A percentile compares a stretch with the other conserved stretches of the same genome.
These are phyloP conservation scores for Salmo trutta DNA, from an alignment of 2,797 vertebrate species.

Conservation along the genomic window DNA sequence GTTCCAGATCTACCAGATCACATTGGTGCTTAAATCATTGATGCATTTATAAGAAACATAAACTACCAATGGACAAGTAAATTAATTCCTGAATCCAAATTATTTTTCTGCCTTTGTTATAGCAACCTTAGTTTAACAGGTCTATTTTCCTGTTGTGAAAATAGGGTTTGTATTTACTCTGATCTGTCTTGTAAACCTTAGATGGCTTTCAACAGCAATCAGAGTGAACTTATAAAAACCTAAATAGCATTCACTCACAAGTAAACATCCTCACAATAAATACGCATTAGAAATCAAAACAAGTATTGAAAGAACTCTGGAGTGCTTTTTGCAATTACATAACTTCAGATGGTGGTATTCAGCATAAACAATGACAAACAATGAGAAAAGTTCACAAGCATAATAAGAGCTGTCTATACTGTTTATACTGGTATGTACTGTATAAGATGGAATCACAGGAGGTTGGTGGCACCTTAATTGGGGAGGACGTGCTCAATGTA, in stretches of 20 bases:
- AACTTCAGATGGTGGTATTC: background rate
- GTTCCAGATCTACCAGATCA: background rate
- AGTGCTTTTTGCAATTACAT: background rate
- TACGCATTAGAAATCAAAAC: background rate
- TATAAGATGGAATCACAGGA: background rate
- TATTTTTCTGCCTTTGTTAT: background rate
- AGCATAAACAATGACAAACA: background rate
- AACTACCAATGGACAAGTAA: background rate
- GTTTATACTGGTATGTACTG: background rate
- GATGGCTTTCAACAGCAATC: background rate
- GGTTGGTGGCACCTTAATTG: too few relatives aligned
- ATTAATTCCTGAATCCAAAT: background rate
- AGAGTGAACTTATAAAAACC: background rate
- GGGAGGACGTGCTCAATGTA: too few relatives aligned
- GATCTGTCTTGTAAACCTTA: background rate
- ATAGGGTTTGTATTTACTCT: background rate
- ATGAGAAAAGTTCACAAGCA: background rate
- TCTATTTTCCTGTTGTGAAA: background rate
- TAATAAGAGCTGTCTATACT: background rate
- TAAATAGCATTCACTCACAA: background rate
- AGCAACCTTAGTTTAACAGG: background rate
- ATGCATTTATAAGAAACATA: background rate
- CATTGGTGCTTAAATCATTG: background rate
- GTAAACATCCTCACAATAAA: background rate
- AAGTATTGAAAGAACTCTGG: background rate